Percentiles rank a stretch among this genome's conserved stretches.
Evolutionary conservation across 2,113 vertebrate species (phyloP).

Genomic region (Suricata suricatta): DNA sequence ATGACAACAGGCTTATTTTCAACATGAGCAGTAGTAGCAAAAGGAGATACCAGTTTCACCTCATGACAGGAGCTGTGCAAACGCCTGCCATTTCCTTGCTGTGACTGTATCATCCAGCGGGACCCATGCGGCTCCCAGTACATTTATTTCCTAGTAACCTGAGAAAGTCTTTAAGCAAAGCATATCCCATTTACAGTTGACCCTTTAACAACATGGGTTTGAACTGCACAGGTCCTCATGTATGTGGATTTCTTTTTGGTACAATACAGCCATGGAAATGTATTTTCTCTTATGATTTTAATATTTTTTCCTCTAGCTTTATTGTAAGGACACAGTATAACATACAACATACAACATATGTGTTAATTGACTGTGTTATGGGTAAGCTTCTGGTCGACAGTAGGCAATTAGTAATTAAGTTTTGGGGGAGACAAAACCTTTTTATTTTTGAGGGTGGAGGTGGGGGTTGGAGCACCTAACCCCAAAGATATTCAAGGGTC

Average conservation of each 20-base stretch:
- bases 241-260: not conserved
- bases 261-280: not conserved
- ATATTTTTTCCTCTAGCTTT: not conserved
- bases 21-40: no score
- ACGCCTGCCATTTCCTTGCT: no score
- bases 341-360: not conserved
- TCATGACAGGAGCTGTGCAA: no score
- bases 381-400: not conserved
- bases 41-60: no score
- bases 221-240: not conserved
- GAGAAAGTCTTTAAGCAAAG: not conserved
- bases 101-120: no score
- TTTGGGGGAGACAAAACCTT: not conserved
- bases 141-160: not conserved
- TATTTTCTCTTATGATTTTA: not conserved
- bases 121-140: no score
- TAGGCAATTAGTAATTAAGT: not conserved
- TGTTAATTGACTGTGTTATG: not conserved
- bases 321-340: not conserved
- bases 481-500: not conserved
- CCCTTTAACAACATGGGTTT: not conserved
- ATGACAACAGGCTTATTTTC: no score
- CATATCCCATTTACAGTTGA: not conserved
- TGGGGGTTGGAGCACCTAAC: not conserved
- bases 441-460: no score